Percentiles rank a stretch among this genome's conserved stretches.
These are phyloP conservation scores for Heterocephalus glaber DNA, from an alignment of 2,113 vertebrate genomes.

Conservation along the genomic window DNA sequence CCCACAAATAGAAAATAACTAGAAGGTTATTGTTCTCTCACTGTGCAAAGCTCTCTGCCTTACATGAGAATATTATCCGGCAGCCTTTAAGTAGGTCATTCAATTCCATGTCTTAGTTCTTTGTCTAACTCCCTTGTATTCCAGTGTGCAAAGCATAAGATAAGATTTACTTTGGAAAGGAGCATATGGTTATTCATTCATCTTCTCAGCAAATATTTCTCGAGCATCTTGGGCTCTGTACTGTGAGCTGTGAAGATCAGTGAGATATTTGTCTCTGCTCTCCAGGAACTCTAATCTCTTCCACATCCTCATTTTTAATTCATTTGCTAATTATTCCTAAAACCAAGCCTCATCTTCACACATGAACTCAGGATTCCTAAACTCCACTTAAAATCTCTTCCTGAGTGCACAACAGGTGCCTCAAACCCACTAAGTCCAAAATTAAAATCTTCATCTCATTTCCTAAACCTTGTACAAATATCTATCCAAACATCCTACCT, in stretches of 20 bases:
- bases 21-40: not conserved
- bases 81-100: conserved; percentile 29
- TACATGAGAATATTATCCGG: not conserved
- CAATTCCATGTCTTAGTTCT: not conserved
- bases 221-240: not conserved
- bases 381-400: not conserved
- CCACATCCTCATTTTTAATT: not conserved
- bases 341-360: not conserved
- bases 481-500: not conserved
- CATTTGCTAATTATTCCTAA: not conserved
- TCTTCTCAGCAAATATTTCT: conserved; percentile 14
- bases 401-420: not conserved
- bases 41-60: conserved; percentile 6
- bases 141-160: not conserved
- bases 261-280: not conserved
- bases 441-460: not conserved
- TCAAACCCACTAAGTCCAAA: not conserved
- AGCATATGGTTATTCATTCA: not conserved
- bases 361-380: not conserved
- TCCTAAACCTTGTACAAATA: not conserved
- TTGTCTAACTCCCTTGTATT: not conserved
- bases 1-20: not conserved
- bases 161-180: conserved; percentile 27
- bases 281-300: conserved; percentile 1
- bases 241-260: not conserved